Percentiles rank a stretch among this genome's conserved stretches.
Conservation (phyloP, 1,140 invertebrate species). For the Atopsyche davidsoni region DNA sequence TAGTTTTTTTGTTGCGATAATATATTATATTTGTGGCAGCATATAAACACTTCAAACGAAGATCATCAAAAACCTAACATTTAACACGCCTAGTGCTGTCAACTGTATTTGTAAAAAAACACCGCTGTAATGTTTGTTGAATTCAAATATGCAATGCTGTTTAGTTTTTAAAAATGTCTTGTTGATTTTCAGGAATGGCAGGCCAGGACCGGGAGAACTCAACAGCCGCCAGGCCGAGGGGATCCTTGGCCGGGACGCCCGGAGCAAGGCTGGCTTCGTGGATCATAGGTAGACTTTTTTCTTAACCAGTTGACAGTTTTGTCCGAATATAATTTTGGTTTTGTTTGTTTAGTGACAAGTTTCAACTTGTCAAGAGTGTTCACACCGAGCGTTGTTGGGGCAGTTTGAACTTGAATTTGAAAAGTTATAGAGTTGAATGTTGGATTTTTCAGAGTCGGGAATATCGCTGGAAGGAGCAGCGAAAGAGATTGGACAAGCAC, state of each 20-base stretch:
- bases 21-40: no score
- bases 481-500: constrained; percentile 55
- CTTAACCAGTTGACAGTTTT: neutral
- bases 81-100: no score
- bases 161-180: no score
- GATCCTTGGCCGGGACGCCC: constrained; percentile 43
- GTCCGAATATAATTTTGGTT: neutral
- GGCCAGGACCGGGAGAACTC: constrained; percentile 24
- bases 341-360: neutral
- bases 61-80: no score
- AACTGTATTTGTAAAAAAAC: no score
- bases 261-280: constrained; percentile 42
- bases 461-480: constrained; percentile 50
- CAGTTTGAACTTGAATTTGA: neutral
- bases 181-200: constrained; percentile 16
- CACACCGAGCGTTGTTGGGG: neutral
- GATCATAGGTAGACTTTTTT: constrained; percentile 39
- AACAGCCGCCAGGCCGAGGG: constrained; percentile 33
- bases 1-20: no score
- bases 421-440: constrained; percentile 1
- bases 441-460: constrained; percentile 42
- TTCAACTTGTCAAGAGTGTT: neutral
- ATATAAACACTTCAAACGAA: no score
- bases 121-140: no score
- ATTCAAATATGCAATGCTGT: no score